Percentiles rank a stretch among this genome's conserved stretches.
phyloP scores from a whole-genome alignment of 64 coral and sea anemone genomes.

The Montipora sp. region DNA sequence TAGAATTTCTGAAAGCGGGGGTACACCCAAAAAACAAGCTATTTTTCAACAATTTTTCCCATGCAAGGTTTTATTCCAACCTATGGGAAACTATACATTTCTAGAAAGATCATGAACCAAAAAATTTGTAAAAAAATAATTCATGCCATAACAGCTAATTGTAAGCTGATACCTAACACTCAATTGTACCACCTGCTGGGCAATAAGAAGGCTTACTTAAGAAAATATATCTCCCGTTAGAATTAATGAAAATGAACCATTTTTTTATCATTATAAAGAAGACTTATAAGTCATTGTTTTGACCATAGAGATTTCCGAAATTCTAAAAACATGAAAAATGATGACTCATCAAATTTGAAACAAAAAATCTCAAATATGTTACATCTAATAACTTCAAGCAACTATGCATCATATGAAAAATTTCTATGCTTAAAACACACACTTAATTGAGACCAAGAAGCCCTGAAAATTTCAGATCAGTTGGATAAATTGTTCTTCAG shows the following conservation, averaged over 20 bases:
- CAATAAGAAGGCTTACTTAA: conserved; percentile 28
- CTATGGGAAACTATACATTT: conserved; percentile 8
- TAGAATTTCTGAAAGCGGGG: neutral
- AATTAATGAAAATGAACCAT: conserved; percentile 23
- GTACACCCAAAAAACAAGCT: neutral
- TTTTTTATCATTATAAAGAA: neutral
- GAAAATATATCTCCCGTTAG: conserved; percentile 13
- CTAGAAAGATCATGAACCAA: conserved; percentile 9
- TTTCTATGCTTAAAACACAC: neutral
- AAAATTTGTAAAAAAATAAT: neutral
- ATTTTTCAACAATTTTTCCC: conserved; percentile 22
- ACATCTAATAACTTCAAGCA: neutral
- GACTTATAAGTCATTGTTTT: neutral
- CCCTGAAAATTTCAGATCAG: conserved; percentile 15
- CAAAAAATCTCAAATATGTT: neutral
- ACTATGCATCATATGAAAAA: neutral
- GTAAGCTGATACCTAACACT: conserved; percentile 33
- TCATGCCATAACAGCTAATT: conserved; percentile 3
- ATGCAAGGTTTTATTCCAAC: neutral
- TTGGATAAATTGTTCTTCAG: neutral
- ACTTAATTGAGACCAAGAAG: neutral
- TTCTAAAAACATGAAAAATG: neutral
- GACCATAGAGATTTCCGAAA: neutral
- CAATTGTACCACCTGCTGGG: conserved; percentile 50
- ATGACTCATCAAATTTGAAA: neutral